phyloP scores from a whole-genome alignment of 2,113 vertebrate genomes.

The Clarias batrachus region DNA sequence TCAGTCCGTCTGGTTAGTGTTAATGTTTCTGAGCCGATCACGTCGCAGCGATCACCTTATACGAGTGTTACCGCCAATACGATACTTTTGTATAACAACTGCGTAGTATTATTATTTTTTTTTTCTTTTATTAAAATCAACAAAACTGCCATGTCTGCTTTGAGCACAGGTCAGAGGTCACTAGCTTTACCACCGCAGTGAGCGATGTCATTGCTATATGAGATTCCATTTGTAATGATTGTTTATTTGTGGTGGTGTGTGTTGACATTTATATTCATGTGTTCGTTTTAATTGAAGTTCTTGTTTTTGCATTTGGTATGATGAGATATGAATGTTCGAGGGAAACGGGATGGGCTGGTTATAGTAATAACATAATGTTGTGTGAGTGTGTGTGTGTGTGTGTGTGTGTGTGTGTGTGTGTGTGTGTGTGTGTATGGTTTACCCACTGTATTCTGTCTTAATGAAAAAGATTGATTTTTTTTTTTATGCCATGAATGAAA shows the following conservation, averaged over 20 bases:
- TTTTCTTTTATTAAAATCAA: not conserved
- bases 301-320: not conserved
- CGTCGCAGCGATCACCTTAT: not conserved
- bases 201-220: not conserved
- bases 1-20: not conserved
- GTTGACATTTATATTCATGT: not conserved
- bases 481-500: conserved; percentile 9
- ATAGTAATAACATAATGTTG: conserved; percentile 46
- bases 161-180: conserved; percentile 43
- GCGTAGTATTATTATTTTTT: not conserved
- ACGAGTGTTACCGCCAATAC: not conserved
- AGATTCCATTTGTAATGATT: not conserved
- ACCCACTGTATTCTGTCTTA: conserved; percentile 41
- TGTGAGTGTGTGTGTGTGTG: conserved; percentile 6
- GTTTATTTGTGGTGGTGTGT: not conserved
- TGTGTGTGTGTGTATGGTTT: conserved; percentile 10
- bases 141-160: not conserved
- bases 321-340: conserved; percentile 45
- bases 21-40: conserved; percentile 3
- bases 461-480: conserved; percentile 5
- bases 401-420: conserved; percentile 36
- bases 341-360: conserved; percentile 48
- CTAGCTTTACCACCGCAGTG: conserved; percentile 49
- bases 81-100: not conserved
- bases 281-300: conserved; percentile 12